Percentiles rank a stretch among this genome's conserved stretches.
phyloP scores from a whole-genome alignment of 2,113 vertebrate genomes.

The Campylorhamphus procurvoides region DNA sequence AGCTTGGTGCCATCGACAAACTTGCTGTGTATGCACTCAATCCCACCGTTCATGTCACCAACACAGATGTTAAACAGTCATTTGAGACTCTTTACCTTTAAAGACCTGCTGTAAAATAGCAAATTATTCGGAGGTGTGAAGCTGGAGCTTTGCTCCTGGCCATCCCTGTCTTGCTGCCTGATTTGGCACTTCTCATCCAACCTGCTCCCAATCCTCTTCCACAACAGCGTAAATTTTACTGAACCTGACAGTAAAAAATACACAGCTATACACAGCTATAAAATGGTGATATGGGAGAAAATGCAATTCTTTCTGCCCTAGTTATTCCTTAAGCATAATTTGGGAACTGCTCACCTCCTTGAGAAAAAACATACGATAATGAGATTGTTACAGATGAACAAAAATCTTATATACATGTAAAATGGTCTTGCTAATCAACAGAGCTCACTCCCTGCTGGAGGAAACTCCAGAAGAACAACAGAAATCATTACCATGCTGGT shows the following conservation, averaged over 20 bases:
- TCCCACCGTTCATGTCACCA: neutral
- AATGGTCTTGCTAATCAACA: conserved; percentile 58
- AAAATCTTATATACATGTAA: conserved; percentile 47
- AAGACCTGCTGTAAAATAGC: neutral
- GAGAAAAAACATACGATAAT: neutral
- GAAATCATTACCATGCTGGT: conserved; percentile 50
- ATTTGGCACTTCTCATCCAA: neutral
- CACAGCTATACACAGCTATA: neutral
- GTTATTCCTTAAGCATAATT: neutral
- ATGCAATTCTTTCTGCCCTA: neutral
- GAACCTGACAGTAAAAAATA: neutral
- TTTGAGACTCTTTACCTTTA: neutral
- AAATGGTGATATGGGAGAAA: neutral
- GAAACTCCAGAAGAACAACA: conserved; percentile 53
- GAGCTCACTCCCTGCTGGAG: conserved; percentile 45
- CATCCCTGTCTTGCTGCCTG: neutral
- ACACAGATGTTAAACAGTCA: neutral
- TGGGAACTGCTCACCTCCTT: neutral
- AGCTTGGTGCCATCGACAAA: neutral
- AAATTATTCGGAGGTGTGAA: neutral
- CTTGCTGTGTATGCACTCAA: neutral
- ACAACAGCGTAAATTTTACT: neutral
- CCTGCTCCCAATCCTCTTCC: neutral
- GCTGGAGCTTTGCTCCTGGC: neutral
- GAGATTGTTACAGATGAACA: conserved; percentile 46